Conservation (phyloP, 2,797 vertebrate species). For the Morelia viridis region DNA sequence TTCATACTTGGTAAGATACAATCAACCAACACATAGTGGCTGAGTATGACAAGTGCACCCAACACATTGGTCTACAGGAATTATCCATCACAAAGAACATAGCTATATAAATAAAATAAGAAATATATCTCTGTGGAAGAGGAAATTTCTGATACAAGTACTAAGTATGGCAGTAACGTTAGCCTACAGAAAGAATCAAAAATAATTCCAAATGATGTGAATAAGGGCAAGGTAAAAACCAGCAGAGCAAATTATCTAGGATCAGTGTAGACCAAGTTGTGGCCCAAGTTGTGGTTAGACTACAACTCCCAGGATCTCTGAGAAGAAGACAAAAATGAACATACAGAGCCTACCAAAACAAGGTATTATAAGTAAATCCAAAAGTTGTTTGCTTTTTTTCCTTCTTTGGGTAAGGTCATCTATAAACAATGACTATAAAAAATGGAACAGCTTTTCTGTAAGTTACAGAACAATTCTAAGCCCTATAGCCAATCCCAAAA, state of each 20-base stretch:
- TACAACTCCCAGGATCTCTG: background rate
- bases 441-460: background rate
- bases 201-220: background rate
- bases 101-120: background rate
- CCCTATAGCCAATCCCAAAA: background rate
- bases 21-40: background rate
- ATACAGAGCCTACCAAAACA: background rate
- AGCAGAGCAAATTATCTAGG: background rate
- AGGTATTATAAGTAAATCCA: slow-evolving; percentile 3
- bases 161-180: background rate
- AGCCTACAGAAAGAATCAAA: background rate
- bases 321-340: background rate
- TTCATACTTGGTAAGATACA: background rate
- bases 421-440: background rate
- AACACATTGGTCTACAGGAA: background rate
- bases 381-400: background rate
- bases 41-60: background rate
- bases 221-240: background rate
- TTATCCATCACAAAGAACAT: background rate
- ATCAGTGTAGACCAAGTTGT: background rate
- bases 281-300: background rate
- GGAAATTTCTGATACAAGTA: no score
- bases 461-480: background rate
- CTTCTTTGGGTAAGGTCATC: background rate
- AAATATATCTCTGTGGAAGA: background rate